phyloP scores from a whole-genome alignment of 2,888 invertebrate genomes.

The Acrobasis consociella region DNA sequence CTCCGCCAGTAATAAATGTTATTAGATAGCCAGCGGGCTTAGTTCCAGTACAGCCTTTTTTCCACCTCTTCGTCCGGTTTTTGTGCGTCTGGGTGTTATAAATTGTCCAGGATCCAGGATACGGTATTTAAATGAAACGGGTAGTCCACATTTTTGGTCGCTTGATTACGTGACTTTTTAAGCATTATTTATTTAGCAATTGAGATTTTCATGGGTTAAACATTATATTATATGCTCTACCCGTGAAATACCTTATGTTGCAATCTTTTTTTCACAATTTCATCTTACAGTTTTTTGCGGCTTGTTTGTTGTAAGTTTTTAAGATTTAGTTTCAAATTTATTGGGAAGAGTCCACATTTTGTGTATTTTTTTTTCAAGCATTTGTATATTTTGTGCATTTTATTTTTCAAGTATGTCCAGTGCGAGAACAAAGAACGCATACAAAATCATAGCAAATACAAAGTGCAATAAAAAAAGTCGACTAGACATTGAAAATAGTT shows the following conservation, averaged over 20 bases:
- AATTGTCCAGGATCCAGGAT: conserved; percentile 67
- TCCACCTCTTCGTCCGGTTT: conserved; percentile 68
- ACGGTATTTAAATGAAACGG: conserved; percentile 47
- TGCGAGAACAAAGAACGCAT: background rate
- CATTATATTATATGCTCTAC: no score
- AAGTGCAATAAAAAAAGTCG: conserved; percentile 17
- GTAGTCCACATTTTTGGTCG: conserved; percentile 8
- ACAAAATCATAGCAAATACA: background rate
- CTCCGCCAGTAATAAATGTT: conserved; percentile 79
- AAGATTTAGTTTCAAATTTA: no score
- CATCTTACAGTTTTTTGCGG: no score
- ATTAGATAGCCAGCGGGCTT: conserved; percentile 82
- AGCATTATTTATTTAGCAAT: background rate
- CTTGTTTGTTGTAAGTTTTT: no score
- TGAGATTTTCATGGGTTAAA: no score
- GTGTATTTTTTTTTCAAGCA: no score
- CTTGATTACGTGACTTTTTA: background rate
- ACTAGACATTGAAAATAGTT: conserved; percentile 34
- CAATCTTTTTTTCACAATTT: no score
- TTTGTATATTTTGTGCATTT: no score
- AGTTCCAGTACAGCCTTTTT: conserved; percentile 73
- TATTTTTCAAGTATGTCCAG: background rate
- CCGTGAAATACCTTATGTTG: no score
- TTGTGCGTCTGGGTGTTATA: conserved; percentile 78
- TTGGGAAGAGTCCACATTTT: no score